Percentiles rank a stretch among this genome's conserved stretches.
phyloP scores from a whole-genome alignment of 92 coral and sea anemone genomes.

The Porites cylindrica region DNA sequence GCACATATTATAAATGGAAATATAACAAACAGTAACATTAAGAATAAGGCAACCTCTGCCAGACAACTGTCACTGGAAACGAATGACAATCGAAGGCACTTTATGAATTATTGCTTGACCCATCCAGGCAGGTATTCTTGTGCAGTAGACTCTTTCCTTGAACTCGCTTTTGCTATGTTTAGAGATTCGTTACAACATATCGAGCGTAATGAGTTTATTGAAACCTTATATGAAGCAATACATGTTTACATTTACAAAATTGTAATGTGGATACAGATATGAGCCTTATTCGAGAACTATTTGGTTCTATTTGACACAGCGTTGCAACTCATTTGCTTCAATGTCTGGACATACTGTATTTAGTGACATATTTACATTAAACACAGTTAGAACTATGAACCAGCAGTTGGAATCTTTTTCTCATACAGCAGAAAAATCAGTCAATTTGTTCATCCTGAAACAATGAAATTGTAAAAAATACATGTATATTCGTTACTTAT shows the following conservation, averaged over 20 bases:
- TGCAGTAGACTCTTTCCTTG: constrained; percentile 39
- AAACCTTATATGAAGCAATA: constrained; percentile 11
- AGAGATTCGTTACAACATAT: constrained; percentile 7
- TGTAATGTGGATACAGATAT: constrained; percentile 37
- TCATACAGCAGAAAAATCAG: constrained; percentile 55
- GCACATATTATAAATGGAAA: too few species aligned
- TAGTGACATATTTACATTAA: constrained; percentile 65
- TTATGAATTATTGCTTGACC: background rate
- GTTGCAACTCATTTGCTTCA: constrained; percentile 46
- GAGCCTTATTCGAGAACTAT: constrained; percentile 60
- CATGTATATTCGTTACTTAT: constrained; percentile 66
- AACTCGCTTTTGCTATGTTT: constrained; percentile 56
- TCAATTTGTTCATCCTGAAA: constrained; percentile 51
- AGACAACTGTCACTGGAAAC: too few species aligned
- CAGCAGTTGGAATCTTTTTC: constrained; percentile 63
- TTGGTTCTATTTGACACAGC: constrained; percentile 63
- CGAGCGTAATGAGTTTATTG: constrained; percentile 69
- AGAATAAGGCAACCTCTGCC: too few species aligned
- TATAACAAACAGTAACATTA: too few species aligned
- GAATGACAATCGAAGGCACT: constrained; percentile 7
- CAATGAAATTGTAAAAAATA: constrained; percentile 62
- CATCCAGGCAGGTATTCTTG: background rate
- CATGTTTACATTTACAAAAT: background rate
- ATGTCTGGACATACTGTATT: constrained; percentile 76
- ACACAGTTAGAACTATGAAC: constrained; percentile 53